Evolutionary conservation across 2,113 vertebrate species (phyloP).

Genomic region (Antennarius striatus): DNA sequence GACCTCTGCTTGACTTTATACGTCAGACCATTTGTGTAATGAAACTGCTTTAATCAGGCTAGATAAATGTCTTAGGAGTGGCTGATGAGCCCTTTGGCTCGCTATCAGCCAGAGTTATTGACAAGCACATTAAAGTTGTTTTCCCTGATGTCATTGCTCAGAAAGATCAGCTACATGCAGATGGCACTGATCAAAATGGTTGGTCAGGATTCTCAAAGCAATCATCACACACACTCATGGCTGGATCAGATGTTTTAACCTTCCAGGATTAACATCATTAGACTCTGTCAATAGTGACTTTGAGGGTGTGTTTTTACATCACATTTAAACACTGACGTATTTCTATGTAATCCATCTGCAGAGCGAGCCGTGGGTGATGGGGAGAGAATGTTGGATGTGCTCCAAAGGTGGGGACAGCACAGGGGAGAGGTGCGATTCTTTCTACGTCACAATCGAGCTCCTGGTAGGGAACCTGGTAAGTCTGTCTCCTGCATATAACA

Average conservation of each 20-base stretch:
- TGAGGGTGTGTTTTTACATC: constrained; percentile 10
- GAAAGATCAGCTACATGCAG: constrained; percentile 15
- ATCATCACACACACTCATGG: constrained; percentile 1
- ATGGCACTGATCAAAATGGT: constrained; percentile 24
- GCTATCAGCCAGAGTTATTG: constrained; percentile 35
- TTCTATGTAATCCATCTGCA: constrained; percentile 53
- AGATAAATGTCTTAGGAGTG: constrained; percentile 37
- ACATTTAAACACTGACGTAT: not conserved
- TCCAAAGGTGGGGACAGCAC: constrained; percentile 90
- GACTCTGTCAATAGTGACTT: constrained; percentile 6
- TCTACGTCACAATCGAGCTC: constrained; percentile 87
- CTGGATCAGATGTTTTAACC: not conserved
- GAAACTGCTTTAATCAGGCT: constrained; percentile 19
- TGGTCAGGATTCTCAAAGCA: constrained; percentile 24
- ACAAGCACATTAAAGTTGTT: constrained; percentile 29
- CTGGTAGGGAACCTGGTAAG: constrained; percentile 83
- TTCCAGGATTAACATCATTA: not conserved
- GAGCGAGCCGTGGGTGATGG: constrained; percentile 88
- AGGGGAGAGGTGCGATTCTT: constrained; percentile 92
- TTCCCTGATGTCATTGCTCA: constrained; percentile 31
- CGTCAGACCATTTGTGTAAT: constrained; percentile 34
- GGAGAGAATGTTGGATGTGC: constrained; percentile 91
- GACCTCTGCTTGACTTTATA: constrained; percentile 35
- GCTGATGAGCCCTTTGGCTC: constrained; percentile 36
- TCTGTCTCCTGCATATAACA: not conserved